Base-by-base conservation (phyloP, 2,797 vertebrate genomes). In the Microchirus variegatus region DNA sequence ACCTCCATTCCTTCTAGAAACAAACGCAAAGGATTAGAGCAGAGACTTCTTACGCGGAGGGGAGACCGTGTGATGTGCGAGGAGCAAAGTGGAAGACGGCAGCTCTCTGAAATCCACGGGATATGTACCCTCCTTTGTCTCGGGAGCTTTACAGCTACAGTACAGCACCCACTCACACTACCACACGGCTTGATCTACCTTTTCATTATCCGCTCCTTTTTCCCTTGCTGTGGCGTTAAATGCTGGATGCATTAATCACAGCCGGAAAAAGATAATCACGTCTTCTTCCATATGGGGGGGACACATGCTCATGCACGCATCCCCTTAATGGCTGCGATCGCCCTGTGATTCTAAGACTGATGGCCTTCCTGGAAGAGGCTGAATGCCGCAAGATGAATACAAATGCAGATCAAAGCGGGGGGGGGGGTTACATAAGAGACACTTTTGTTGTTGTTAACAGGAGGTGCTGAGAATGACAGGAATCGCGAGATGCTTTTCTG, bases 1-100 rank as follows among this genome's bases (percentile, higher is more conserved):
- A 69, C 67, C 67, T 54, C 42, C 54, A 14, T 41, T 0, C 19
- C 50, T 12, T 16, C 58, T 54, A 10, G 2, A 79, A 84, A 85
- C 68, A 90, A 85, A 83, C 63, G 68, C n/a, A n/a, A 71, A 63
- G 72, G 81, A 87, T 90, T 87, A 86, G 71, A 83, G 69, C 56
- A 45, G 62, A 69, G 67, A 81, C 57, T 40, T 78, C 64, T 68
- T 54, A 40, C 60, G 81, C 67, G 72, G 70, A 75, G 69, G 51
- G 51, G 62, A 6, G 31, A 31, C 17, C n/a, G n/a, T 4, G 35
- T 44, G 69, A 84, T 76, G 64, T 60, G 52, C 75, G 48, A 63
- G 47, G 50, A 83, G 73, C 22, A 69, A 69, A 78, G 70, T 67
- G 59, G 57, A 77, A 81, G 83, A 87, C 87, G 89, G 81, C 69